Conservation (phyloP, 2,888 invertebrate species). For the Endotricha flammealis region DNA sequence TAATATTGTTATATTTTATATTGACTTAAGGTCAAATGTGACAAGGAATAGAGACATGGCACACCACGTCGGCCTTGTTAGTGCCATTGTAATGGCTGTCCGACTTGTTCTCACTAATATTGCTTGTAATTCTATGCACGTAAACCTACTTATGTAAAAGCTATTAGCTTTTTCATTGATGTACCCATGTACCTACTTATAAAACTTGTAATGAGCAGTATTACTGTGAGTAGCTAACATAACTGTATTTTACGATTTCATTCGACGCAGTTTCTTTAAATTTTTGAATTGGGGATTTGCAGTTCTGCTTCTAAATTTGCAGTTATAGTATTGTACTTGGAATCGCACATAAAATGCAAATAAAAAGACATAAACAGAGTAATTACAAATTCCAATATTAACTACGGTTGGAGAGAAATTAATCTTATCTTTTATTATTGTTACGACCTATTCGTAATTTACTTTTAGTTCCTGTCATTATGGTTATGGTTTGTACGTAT, state of each 20-base stretch:
- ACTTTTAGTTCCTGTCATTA: too few relatives aligned
- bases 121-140: conserved; percentile 4
- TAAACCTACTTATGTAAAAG: conserved; percentile 2
- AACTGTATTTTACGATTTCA: too few relatives aligned
- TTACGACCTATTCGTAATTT: conserved; percentile 2
- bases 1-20: conserved; percentile 14
- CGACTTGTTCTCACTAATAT: conserved; percentile 17
- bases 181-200: too few relatives aligned
- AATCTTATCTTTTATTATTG: conserved; percentile 4
- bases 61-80: conserved; percentile 48
- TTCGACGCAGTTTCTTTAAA: too few relatives aligned
- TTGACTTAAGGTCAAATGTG: conserved; percentile 13
- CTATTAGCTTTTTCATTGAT: too few relatives aligned
- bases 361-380: conserved; percentile 7
- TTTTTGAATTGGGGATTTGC: too few relatives aligned
- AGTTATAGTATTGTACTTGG: conserved; percentile 8
- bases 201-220: too few relatives aligned
- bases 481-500: too few relatives aligned
- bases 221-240: too few relatives aligned
- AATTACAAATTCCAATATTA: conserved; percentile 6
- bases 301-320: too few relatives aligned
- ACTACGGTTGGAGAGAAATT: neutral
- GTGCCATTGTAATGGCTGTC: conserved; percentile 43
- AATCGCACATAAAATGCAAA: conserved; percentile 7
- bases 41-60: conserved; percentile 40